Evolutionary conservation across 92 coral and sea anemone genomes (phyloP).

Genomic region (Umimayanthus kanabou): DNA sequence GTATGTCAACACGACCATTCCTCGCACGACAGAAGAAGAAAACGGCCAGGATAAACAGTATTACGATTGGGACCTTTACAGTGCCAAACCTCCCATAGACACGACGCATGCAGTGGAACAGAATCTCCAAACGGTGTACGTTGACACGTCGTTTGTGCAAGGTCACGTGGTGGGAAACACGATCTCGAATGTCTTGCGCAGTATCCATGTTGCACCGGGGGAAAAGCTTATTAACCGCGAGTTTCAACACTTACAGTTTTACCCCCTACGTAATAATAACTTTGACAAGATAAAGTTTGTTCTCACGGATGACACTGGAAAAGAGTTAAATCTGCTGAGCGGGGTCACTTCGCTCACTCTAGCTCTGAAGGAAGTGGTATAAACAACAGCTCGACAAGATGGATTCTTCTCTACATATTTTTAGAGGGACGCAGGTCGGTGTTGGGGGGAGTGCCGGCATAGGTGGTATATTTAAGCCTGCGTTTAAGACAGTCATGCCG

Average conservation of each 20-base stretch:
- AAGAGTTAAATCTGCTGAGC: not conserved
- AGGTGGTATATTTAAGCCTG: not conserved
- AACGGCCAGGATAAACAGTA: too few relatives aligned
- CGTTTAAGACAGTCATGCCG: not conserved
- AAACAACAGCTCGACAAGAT: not conserved
- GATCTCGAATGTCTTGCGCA: not conserved
- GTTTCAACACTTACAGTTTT: not conserved
- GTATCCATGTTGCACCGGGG: not conserved
- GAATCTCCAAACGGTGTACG: too few relatives aligned
- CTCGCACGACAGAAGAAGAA: too few relatives aligned
- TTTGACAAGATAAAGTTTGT: not conserved
- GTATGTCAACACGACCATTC: too few relatives aligned
- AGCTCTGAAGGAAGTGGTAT: not conserved
- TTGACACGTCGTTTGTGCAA: not conserved
- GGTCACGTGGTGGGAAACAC: not conserved
- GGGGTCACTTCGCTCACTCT: not conserved
- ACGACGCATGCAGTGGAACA: too few relatives aligned
- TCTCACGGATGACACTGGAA: not conserved
- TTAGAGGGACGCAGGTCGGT: not conserved
- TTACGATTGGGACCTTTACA: too few relatives aligned
- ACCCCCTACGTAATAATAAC: not conserved
- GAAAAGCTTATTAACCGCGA: not conserved
- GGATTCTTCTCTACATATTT: not conserved
- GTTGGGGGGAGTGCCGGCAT: too few relatives aligned
- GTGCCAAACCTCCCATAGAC: too few relatives aligned